Conservation (phyloP, 2,797 vertebrate species). For the Macropus fuliginosus region DNA sequence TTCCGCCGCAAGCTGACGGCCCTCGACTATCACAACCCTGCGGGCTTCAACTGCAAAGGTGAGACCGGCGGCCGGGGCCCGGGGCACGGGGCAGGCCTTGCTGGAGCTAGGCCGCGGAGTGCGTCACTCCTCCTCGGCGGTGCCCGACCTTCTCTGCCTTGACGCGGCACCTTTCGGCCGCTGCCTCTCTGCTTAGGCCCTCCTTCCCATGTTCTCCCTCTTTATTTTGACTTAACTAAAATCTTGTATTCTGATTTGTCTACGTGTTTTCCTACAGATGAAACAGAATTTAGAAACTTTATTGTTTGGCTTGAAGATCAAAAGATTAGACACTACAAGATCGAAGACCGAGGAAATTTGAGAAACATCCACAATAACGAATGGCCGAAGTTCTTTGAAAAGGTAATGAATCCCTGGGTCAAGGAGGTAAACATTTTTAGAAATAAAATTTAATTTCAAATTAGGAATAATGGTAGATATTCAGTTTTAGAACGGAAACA, state of each 20-base stretch:
- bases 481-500: not conserved
- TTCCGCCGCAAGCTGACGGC: conserved; percentile 95
- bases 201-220: not conserved
- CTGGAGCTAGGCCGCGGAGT: not conserved
- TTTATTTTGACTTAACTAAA: accelerated
- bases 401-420: conserved; percentile 85
- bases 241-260: not conserved
- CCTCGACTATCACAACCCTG: conserved; percentile 95
- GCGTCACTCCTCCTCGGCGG: not conserved
- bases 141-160: not conserved
- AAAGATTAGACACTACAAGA: conserved; percentile 98
- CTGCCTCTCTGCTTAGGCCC: conserved; percentile 36
- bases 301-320: conserved; percentile 99
- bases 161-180: not conserved
- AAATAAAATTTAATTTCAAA: conserved; percentile 39
- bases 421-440: conserved; percentile 11
- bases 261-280: conserved; percentile 87
- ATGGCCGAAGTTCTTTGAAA: conserved; percentile 94
- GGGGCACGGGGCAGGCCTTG: not conserved
- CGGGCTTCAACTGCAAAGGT: conserved; percentile 94
- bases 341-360: conserved; percentile 96
- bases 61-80: conserved; percentile 55
- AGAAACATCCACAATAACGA: conserved; percentile 96
- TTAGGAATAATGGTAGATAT: conserved; percentile 8
- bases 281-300: conserved; percentile 97